These are phyloP conservation scores for Dasyprocta punctata DNA, from an alignment of 2,113 vertebrate species.

Conservation along the genomic window DNA sequence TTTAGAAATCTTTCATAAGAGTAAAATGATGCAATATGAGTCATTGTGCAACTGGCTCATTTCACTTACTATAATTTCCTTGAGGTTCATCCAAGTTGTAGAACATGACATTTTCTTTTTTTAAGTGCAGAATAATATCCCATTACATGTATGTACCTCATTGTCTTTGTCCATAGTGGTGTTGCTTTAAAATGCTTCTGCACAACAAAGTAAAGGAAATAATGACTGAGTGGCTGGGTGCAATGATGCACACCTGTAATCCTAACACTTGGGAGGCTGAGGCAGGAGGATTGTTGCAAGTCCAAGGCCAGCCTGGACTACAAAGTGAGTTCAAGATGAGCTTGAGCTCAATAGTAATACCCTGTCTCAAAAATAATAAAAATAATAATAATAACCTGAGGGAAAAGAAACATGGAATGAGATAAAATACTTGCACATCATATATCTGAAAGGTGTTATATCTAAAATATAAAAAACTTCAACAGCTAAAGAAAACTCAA, in stretches of 20 bases:
- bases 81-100: not conserved
- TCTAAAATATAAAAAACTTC: not conserved
- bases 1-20: not conserved
- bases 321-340: not conserved
- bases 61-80: not conserved
- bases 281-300: not conserved
- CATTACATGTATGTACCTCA: no score
- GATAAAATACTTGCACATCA: not conserved
- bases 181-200: not conserved
- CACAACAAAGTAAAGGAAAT: not conserved
- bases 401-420: not conserved
- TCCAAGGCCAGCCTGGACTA: not conserved
- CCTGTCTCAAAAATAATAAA: not conserved
- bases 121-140: not conserved
- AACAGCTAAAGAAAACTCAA: not conserved
- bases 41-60: not conserved
- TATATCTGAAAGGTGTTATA: not conserved
- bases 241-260: not conserved
- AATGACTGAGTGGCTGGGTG: not conserved
- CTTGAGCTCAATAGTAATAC: not conserved
- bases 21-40: not conserved
- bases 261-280: not conserved
- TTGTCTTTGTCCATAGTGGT: not conserved
- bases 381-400: not conserved
- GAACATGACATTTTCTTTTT: not conserved